Evolutionary conservation across 2,797 vertebrate species (phyloP), one percentile per base, ranked within the genome.

Genomic region (Myripristis murdjan): DNA sequence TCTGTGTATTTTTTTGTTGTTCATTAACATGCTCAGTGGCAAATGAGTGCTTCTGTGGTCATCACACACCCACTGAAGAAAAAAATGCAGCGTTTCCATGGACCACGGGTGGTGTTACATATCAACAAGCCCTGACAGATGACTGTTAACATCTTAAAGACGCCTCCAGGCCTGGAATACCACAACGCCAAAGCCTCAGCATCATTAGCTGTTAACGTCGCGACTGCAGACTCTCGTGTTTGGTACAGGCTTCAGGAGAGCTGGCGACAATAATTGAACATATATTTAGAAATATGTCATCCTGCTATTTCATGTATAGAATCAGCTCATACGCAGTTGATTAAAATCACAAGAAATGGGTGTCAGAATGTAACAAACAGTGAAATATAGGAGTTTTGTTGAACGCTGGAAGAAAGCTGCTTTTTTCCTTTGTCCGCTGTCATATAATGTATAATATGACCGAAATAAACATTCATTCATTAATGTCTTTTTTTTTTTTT

Each of bases 71-170:
- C 22, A 41, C 52, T 23, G 12, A 24, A 43, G 52, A 24, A 59
- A 53, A 58, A 49, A 55, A 58, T 35, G 23, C 11, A 51, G 47
- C 16, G n/a, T 62, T 70, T 81, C 60, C 65, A 61, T 11, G 39
- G 78, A 70, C 64, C 37, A 71, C 77, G 75, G 44, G 35, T 63
- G 8, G 0, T 14, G 26, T 51, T 79, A 58, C 70, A 79, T 47
- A 63, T 52, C 49, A 58, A 75, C 82, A 72, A 75, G 75, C 54
- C 77, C 64, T 47, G 59, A 83, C 81, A 74, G 64, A 81, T 79
- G 41, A 70, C 66, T 59, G 64, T 69, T 59, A 52, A 62, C 33
- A 70, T 73, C 53, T 52, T 35, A 72, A 75, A 81, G 26, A 63
- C 2, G 44, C 75, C 84, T 71, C 37, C 56, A 48, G 84, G 84